phyloP scores from a whole-genome alignment of 1,140 invertebrate species.

The Riptortus pedestris region DNA sequence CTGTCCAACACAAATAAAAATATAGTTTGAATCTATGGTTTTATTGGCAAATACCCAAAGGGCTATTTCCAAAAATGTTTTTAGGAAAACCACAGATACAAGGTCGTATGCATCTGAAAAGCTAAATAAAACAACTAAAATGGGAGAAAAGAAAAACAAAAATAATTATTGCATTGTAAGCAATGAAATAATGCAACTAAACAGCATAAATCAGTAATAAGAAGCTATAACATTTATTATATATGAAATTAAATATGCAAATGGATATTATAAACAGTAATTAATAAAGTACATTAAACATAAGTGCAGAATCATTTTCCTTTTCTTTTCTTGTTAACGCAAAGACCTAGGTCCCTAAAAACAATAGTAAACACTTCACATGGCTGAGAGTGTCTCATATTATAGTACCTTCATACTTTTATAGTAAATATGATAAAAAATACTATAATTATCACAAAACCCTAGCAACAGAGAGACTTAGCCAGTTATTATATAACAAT shows the following conservation, averaged over 20 bases:
- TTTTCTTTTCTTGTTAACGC: too few relatives aligned
- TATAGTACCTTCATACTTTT: too few relatives aligned
- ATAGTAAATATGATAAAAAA: too few relatives aligned
- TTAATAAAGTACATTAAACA: neutral
- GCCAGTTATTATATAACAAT: neutral
- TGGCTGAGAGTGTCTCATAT: too few relatives aligned
- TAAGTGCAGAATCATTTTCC: neutral
- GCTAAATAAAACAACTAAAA: neutral
- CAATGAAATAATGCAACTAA: neutral
- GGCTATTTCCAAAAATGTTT: neutral
- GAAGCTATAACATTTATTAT: neutral
- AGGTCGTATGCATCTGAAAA: neutral
- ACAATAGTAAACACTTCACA: neutral
- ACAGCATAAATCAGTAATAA: neutral
- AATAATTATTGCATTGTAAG: too few relatives aligned
- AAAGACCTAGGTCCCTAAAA: too few relatives aligned
- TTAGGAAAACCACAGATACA: neutral
- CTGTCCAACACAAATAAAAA: neutral
- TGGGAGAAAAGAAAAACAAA: neutral
- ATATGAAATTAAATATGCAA: neutral
- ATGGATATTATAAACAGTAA: neutral
- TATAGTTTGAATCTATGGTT: too few relatives aligned
- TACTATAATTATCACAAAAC: neutral
- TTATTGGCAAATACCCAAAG: too few relatives aligned
- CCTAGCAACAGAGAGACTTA: neutral